phyloP scores from a whole-genome alignment of 2,797 vertebrate species.

The Thaleichthys pacificus region DNA sequence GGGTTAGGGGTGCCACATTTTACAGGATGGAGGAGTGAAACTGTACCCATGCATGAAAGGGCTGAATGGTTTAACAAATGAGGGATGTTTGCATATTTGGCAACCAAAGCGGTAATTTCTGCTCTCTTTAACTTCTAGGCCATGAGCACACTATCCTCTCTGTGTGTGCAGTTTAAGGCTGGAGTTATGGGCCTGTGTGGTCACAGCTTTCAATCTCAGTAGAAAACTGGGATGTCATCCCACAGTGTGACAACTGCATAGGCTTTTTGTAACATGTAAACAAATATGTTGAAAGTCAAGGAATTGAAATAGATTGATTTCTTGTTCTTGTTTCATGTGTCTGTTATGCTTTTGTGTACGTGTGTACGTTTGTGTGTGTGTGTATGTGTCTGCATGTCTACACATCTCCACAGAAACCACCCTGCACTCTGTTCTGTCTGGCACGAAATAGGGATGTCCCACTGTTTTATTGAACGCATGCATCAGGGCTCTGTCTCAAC shows the following conservation, averaged over 20 bases:
- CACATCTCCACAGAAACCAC: constrained; percentile 40
- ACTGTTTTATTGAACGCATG: constrained; percentile 43
- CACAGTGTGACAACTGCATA: constrained; percentile 25
- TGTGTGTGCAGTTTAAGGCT: constrained; percentile 9
- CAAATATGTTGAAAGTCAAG: too few relatives aligned
- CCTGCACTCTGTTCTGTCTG: constrained; percentile 22
- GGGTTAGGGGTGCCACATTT: constrained; percentile 20
- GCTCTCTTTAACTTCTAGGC: constrained; percentile 18
- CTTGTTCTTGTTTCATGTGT: too few relatives aligned
- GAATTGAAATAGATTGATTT: too few relatives aligned
- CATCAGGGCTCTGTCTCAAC: constrained; percentile 7
- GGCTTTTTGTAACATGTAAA: not conserved
- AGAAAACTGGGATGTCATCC: constrained; percentile 23
- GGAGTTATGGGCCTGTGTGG: constrained; percentile 17
- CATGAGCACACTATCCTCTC: constrained; percentile 31
- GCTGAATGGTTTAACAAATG: constrained; percentile 28
- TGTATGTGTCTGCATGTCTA: too few relatives aligned
- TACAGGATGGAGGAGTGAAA: constrained; percentile 37
- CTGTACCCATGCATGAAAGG: constrained; percentile 44
- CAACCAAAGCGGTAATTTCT: constrained; percentile 26
- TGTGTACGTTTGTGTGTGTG: too few relatives aligned
- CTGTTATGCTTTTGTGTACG: not conserved
- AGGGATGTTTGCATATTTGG: constrained; percentile 46
- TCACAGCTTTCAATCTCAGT: constrained; percentile 42
- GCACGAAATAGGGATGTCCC: constrained; percentile 22